phyloP scores from a whole-genome alignment of 1,140 invertebrate genomes.

The Drosophila yakuba region DNA sequence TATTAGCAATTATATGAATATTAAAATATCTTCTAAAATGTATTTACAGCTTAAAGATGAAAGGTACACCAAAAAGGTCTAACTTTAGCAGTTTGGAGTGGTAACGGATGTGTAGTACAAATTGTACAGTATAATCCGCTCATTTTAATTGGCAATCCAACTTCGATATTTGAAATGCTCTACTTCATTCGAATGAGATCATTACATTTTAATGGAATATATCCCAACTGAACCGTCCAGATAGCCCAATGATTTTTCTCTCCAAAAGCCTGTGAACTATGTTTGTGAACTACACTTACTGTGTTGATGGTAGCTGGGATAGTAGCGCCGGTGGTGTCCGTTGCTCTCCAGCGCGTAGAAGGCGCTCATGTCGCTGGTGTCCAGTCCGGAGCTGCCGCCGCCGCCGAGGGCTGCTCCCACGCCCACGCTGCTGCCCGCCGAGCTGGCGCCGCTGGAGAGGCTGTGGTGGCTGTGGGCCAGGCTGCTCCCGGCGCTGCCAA shows the following conservation, averaged over 20 bases:
- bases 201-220: too few species aligned
- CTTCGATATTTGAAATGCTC: too few species aligned
- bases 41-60: too few species aligned
- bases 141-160: not conserved
- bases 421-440: constrained; percentile 70
- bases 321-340: constrained; percentile 83
- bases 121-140: too few species aligned
- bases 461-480: constrained; percentile 80
- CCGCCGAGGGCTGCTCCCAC: constrained; percentile 64
- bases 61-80: too few species aligned
- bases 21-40: too few species aligned
- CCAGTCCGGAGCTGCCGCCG: constrained; percentile 70
- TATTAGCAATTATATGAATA: too few species aligned
- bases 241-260: not conserved
- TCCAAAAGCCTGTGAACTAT: too few species aligned
- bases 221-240: not conserved
- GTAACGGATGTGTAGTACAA: too few species aligned
- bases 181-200: too few species aligned
- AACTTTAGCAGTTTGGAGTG: too few species aligned
- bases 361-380: constrained; percentile 83
- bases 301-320: constrained; percentile 84
- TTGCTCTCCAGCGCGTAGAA: constrained; percentile 84
- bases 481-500: constrained; percentile 73
- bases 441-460: constrained; percentile 74
- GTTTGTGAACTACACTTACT: constrained; percentile 52